Conservation (phyloP, 2,888 invertebrate genomes). For the Cantharis flavilabris region DNA sequence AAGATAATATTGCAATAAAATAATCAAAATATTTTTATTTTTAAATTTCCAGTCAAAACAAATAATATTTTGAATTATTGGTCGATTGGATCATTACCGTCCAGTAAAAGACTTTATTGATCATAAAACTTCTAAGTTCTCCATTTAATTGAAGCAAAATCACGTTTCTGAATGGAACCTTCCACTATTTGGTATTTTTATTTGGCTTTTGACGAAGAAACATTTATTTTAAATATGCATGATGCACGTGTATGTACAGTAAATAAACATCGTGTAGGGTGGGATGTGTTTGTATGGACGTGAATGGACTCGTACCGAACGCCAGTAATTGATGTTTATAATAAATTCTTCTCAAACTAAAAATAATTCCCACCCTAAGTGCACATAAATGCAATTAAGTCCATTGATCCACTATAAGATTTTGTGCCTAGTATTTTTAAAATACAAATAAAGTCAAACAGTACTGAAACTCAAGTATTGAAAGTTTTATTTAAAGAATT, state of each 20-base stretch:
- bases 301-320: not conserved
- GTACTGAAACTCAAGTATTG: too few species aligned
- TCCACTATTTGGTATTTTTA: not conserved
- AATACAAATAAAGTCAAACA: not conserved
- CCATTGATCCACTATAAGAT: not conserved
- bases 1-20: not conserved
- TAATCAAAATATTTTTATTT: not conserved
- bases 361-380: not conserved
- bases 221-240: not conserved
- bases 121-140: not conserved
- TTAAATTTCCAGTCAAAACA: not conserved
- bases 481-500: too few species aligned
- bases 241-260: not conserved
- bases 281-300: not conserved
- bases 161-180: not conserved
- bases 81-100: not conserved
- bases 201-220: not conserved
- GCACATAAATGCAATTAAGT: not conserved
- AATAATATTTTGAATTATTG: not conserved
- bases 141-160: not conserved
- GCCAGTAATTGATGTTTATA: not conserved
- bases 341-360: not conserved
- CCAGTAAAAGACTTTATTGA: too few species aligned
- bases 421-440: not conserved
- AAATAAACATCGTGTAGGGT: not conserved